Conservation (phyloP, 2,888 invertebrate genomes). For the Artemia sp. region DNA sequence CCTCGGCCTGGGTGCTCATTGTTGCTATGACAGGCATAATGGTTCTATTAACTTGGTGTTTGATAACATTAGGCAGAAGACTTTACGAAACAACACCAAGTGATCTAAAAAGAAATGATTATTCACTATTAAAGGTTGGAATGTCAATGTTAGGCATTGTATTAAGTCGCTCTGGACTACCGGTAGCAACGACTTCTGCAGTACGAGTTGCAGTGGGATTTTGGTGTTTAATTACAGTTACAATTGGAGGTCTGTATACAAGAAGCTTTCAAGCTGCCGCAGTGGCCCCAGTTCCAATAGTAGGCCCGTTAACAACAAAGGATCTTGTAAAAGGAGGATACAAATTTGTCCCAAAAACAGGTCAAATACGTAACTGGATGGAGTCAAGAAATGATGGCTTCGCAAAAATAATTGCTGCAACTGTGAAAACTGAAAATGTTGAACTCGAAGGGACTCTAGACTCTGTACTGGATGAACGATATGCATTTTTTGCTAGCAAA, state of each 20-base stretch:
- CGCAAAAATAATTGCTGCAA: slow-evolving; percentile 9
- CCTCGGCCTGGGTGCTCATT: not conserved
- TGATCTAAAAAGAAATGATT: too few species aligned
- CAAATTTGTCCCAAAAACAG: slow-evolving; percentile 4
- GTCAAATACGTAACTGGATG: not conserved
- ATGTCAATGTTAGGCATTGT: not conserved
- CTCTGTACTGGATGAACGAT: not conserved
- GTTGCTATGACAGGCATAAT: not conserved
- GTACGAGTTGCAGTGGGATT: not conserved
- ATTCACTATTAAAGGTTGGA: not conserved
- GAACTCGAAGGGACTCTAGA: not conserved
- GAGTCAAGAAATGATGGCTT: not conserved
- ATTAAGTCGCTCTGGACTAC: not conserved
- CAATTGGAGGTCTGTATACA: not conserved
- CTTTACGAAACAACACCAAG: too few species aligned
- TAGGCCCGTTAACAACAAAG: not conserved
- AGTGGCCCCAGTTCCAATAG: not conserved
- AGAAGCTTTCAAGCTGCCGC: not conserved
- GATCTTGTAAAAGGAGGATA: not conserved
- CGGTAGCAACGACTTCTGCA: not conserved
- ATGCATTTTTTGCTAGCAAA: not conserved
- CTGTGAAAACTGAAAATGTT: not conserved
- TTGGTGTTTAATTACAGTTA: not conserved
- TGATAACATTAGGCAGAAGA: not conserved
- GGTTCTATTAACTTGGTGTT: not conserved